phyloP scores from a whole-genome alignment of 2,113 vertebrate genomes.

The Varanus salvator region DNA sequence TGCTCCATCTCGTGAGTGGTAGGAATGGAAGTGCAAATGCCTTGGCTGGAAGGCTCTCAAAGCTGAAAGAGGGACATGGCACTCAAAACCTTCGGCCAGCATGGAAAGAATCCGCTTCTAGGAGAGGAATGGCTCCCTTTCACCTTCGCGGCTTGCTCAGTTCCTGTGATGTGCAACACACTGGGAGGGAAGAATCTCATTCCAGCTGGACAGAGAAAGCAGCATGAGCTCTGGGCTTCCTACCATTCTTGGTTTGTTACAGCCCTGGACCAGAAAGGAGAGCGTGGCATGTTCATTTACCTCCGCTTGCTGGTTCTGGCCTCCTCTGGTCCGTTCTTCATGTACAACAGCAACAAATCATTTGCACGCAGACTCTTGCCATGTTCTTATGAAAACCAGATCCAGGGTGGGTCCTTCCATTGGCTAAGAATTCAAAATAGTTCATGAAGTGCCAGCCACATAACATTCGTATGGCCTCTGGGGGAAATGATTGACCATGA shows the following conservation, averaged over 20 bases:
- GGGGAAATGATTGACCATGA: background rate
- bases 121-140: background rate
- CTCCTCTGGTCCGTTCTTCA: background rate
- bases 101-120: background rate
- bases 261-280: background rate
- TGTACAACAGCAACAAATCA: background rate
- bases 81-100: background rate
- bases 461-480: background rate
- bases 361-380: background rate
- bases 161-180: conserved; percentile 8
- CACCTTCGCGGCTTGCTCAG: background rate
- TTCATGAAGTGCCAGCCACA: no score
- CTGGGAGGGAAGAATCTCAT: background rate
- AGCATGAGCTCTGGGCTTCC: background rate
- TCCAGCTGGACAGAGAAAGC: conserved; percentile 7
- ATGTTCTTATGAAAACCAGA: background rate
- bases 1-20: background rate
- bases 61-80: background rate
- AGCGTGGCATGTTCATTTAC: background rate
- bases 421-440: background rate
- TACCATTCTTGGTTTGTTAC: conserved; percentile 6
- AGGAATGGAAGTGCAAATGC: background rate
- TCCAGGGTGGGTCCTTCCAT: background rate
- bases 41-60: background rate
- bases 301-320: background rate